Conservation (phyloP, 2,797 vertebrate species). For the Parotocinclus haroldoi region DNA sequence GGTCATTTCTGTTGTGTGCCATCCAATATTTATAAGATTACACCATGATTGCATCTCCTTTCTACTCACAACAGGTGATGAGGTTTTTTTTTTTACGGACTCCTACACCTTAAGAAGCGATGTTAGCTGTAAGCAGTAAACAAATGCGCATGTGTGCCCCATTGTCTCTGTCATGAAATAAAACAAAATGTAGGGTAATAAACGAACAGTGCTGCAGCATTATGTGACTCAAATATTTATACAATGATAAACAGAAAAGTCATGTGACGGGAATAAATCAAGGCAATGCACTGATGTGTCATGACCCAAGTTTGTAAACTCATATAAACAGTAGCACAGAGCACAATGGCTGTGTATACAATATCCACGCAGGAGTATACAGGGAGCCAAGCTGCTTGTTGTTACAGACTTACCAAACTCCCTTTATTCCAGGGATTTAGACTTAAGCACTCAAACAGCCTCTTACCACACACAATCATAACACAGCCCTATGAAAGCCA, state of each 20-base stretch:
- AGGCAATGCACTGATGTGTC: neutral
- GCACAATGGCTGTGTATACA: conserved; percentile 22
- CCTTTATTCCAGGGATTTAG: conserved; percentile 27
- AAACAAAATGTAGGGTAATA: neutral
- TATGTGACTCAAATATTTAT: conserved; percentile 6
- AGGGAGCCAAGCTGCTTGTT: conserved; percentile 34
- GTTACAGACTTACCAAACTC: conserved; percentile 22
- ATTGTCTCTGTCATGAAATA: conserved; percentile 10
- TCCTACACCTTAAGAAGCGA: neutral
- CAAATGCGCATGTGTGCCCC: neutral
- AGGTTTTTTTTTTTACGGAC: neutral
- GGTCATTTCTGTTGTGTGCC: conserved; percentile 26
- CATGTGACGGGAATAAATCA: neutral
- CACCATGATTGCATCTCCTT: conserved; percentile 9
- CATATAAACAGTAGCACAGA: conserved; percentile 8
- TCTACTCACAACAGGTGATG: conserved; percentile 8
- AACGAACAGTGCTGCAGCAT: neutral
- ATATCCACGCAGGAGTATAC: conserved; percentile 27
- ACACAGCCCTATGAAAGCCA: conserved; percentile 31
- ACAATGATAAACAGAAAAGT: conserved; percentile 1
- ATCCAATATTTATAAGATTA: conserved; percentile 5
- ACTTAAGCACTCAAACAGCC: conserved; percentile 18
- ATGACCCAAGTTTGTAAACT: conserved; percentile 8
- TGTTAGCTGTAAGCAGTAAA: neutral
- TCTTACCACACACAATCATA: conserved; percentile 32